A percentile compares a stretch with the other conserved stretches of the same genome.
Conservation (phyloP, 2,113 vertebrate species). For the Megalops atlanticus region DNA sequence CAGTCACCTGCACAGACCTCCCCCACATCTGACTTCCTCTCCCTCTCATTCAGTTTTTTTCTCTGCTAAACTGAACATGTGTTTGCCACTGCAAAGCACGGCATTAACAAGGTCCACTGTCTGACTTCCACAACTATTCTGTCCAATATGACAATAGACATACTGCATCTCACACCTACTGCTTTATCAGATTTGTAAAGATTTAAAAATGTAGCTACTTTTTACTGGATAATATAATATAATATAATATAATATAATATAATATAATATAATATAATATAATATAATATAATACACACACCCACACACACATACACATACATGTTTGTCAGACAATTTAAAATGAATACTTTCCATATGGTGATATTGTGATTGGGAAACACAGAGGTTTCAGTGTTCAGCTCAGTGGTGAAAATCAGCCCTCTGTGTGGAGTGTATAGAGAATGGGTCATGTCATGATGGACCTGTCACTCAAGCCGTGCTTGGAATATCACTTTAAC, state of each 20-base stretch:
- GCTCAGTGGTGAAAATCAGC: not conserved
- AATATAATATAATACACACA: no score
- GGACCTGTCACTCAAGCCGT: not conserved
- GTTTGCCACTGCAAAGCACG: not conserved
- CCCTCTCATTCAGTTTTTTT: constrained; percentile 14
- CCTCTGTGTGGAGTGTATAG: not conserved
- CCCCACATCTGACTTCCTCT: constrained; percentile 53
- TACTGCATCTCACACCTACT: no score
- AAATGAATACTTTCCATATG: constrained; percentile 7
- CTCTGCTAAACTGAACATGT: not conserved
- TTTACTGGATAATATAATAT: no score
- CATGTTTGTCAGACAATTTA: not conserved
- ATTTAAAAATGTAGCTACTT: no score
- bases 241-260: no score
- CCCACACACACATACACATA: no score
- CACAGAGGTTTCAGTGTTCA: not conserved
- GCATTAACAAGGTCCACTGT: not conserved
- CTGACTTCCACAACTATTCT: no score
- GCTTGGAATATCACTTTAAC: not conserved
- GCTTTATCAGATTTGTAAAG: no score
- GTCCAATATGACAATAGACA: no score
- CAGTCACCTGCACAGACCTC: constrained; percentile 72
- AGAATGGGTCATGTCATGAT: not conserved
- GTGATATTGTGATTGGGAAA: not conserved
- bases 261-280: no score